Evolutionary conservation across 64 coral and sea anemone species (phyloP).

Genomic region (Trachythela sp.): DNA sequence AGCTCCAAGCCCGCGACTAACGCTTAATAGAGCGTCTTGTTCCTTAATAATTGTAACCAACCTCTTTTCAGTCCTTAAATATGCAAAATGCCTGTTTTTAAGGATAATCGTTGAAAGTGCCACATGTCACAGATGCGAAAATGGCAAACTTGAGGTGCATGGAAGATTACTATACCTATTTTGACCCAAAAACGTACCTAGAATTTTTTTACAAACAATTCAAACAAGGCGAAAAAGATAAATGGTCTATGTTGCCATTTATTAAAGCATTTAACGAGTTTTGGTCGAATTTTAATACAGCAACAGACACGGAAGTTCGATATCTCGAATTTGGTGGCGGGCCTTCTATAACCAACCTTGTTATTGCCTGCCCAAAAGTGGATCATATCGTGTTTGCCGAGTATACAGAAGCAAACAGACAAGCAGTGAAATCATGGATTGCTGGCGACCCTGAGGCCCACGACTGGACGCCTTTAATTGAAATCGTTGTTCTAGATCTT

Average conservation of each 20-base stretch:
- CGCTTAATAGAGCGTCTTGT: no score
- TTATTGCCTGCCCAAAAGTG: not conserved
- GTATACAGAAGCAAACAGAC: not conserved
- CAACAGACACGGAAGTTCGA: not conserved
- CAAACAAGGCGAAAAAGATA: not conserved
- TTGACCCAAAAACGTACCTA: not conserved
- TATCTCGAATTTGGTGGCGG: constrained; percentile 6
- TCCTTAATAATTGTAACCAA: no score
- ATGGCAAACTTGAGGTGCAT: not conserved
- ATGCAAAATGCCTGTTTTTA: no score
- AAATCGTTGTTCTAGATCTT: not conserved
- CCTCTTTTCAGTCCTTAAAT: no score
- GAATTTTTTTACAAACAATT: not conserved
- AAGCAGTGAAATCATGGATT: constrained; percentile 16
- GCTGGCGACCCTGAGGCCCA: not conserved
- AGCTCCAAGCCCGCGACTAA: no score
- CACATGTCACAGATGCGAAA: no score
- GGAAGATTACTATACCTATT: not conserved
- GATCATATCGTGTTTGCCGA: not conserved
- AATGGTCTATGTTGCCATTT: not conserved
- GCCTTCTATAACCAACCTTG: not conserved
- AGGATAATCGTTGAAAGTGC: no score
- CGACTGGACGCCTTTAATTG: not conserved
- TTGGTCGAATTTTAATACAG: not conserved
- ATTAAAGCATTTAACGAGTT: not conserved